Evolutionary conservation across 2,888 invertebrate species (phyloP), one percentile per base, ranked within the genome.

Genomic region (Hyposoter didymator): DNA sequence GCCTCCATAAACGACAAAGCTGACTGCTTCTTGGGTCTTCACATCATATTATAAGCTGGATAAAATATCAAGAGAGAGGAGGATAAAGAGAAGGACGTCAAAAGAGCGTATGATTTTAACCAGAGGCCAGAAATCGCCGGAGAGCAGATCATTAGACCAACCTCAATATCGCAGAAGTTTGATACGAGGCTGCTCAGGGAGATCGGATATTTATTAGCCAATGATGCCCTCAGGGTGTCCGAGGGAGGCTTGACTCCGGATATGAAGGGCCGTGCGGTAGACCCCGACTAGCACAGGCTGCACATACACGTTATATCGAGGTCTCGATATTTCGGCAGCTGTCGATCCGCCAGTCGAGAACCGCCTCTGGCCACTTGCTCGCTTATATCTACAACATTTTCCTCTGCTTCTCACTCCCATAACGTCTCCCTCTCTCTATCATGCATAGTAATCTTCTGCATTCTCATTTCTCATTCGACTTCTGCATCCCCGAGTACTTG

Each of bases 211-310:
- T 88, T 91, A 89, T 89, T 84, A 86, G 75, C 80, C 76, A 72
- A 47, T 78, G 84, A 69, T 86, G 89, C 88, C 89, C 86, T 87
- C 76, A 78, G 88, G 88, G 79, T 75, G 87, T 88, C 89, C 69
- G 85, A 75, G 82, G 85, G 74, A 78, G 84, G 87, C 87, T 88
- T 85, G 88, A 86, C 79, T 85, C 89, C 90, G 91, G 91, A 91
- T 91, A 91, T 91, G 91, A 91, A 89, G 88, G 85, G 86, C 88
- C 86, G 86, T 74, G 84, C 45, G 84, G 81, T 82, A 52, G 78
- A 78, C 62, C 72, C 43, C 70, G 32, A 64, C 81, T 52, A 84
- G 59, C 62, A 70, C 39, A 69, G 49, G 67, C 55, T 45, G 52
- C 47, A 62, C 64, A 22, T 49, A 75, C 7, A 69, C 39, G 19